Evolutionary conservation across 2,797 vertebrate species (phyloP), one percentile per base, ranked within the genome.

Genomic region (Rhinichthys osculus): DNA sequence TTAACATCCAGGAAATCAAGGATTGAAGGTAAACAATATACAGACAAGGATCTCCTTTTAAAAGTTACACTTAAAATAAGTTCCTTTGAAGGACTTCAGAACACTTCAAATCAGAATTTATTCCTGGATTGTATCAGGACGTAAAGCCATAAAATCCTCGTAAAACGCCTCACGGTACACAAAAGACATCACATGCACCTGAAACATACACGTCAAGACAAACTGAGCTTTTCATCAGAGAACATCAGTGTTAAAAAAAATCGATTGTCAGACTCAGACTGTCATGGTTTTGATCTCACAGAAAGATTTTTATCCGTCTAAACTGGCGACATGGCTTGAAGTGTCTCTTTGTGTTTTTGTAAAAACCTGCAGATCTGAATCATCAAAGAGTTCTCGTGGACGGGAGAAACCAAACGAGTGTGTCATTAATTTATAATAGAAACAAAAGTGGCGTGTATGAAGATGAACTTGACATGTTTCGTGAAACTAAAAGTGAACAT

Each of bases 51-150:
- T 70, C 64, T 70, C 70, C 57, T 78, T 78, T 78, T 52, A 84
- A 84, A 85, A 83, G 38, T 9, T 54, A 64, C 69, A 85, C 13
- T 66, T 64, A 81, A 87, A 87, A 76, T 42, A 50, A 82, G 79
- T 30, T 71, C 83, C 72, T 72, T 47, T 77, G 3, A 85, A 82
- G 80, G 59, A 64, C 33, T 82, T 85, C 7, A 35, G 4, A 64
- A 79, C 30, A 76, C 78, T 54, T 70, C n/a, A 83, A 89, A 84
- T 44, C 30, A 4, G 50, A 74, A 33, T 57, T 70, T n/a, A 86
- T 77, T 54, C 40, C 42, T 74, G 57, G 4, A 30, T 59, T 42
- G 35, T 21, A 59, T 30, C 14, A 42, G 27, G 33, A 14, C 0
- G 47, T 23, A 74, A 69, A 64, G 52, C 8, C 38, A 78, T 38